Evolutionary conservation across 2,888 invertebrate genomes (phyloP).

Genomic region (Idaea aversata): DNA sequence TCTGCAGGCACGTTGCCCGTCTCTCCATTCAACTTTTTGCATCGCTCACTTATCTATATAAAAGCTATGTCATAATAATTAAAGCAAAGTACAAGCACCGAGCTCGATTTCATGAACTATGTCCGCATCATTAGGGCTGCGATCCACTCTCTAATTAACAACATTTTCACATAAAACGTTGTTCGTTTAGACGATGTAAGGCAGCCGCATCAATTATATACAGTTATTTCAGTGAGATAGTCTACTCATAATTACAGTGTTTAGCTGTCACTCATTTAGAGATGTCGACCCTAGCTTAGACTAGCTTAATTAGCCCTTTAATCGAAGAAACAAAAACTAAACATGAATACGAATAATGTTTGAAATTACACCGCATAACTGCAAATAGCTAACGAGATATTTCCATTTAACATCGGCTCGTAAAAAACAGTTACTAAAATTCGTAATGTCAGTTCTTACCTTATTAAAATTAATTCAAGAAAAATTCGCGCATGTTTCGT

Average conservation of each 20-base stretch:
- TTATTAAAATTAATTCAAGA: constrained; percentile 67
- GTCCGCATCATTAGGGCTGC: constrained; percentile 65
- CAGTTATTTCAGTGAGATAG: constrained; percentile 70
- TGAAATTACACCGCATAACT: constrained; percentile 40
- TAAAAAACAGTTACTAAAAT: constrained; percentile 59
- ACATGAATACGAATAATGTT: constrained; percentile 31
- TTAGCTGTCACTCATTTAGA: constrained; percentile 68
- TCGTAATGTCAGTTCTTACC: constrained; percentile 59
- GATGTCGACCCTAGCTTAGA: constrained; percentile 57
- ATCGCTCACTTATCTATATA: constrained; percentile 27
- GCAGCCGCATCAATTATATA: constrained; percentile 68
- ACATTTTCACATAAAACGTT: constrained; percentile 72
- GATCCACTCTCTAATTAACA: constrained; percentile 67
- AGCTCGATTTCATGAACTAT: constrained; percentile 60
- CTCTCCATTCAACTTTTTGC: constrained; percentile 23
- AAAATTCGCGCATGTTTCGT: constrained; percentile 64
- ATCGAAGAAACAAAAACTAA: constrained; percentile 33
- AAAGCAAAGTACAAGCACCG: constrained; percentile 36
- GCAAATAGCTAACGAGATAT: constrained; percentile 42
- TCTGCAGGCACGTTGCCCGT: constrained; percentile 19
- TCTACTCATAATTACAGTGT: constrained; percentile 65
- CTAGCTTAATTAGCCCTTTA: constrained; percentile 42
- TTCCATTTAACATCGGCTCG: constrained; percentile 43
- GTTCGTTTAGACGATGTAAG: constrained; percentile 61
- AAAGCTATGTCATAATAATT: constrained; percentile 45